phyloP scores from a whole-genome alignment of 2,888 invertebrate genomes.

The Hypomecis punctinalis region DNA sequence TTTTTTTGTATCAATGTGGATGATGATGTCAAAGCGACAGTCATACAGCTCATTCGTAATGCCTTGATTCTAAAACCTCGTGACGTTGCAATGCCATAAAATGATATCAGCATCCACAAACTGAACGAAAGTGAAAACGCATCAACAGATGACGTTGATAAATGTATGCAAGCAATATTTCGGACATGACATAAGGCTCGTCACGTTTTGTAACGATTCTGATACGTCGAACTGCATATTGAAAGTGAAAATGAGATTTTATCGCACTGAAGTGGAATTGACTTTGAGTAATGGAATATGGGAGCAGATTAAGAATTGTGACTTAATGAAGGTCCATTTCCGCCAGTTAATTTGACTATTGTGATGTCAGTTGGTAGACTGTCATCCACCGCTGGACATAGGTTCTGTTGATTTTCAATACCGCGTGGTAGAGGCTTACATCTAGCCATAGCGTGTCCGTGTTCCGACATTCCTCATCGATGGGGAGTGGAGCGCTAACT shows the following conservation, averaged over 20 bases:
- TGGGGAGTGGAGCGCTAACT: too few species aligned
- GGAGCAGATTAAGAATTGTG: background rate
- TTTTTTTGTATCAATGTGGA: too few species aligned
- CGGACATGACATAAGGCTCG: constrained; percentile 36
- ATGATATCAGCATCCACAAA: background rate
- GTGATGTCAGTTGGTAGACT: too few species aligned
- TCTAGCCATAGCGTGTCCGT: too few species aligned
- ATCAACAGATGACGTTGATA: constrained; percentile 52
- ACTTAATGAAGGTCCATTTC: background rate
- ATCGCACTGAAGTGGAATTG: constrained; percentile 24
- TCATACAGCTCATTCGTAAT: too few species aligned
- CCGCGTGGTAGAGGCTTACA: too few species aligned
- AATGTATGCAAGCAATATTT: constrained; percentile 54
- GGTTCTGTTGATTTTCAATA: too few species aligned
- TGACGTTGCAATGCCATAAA: background rate
- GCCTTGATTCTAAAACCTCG: too few species aligned
- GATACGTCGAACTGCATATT: constrained; percentile 15
- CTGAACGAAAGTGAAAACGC: constrained; percentile 41
- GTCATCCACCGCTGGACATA: too few species aligned
- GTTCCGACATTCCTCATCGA: too few species aligned
- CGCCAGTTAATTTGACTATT: too few species aligned
- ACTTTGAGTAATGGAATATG: constrained; percentile 21
- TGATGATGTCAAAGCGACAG: too few species aligned
- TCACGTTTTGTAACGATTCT: constrained; percentile 29
- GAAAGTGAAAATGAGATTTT: constrained; percentile 34